Evolutionary conservation across 2,888 invertebrate species (phyloP).

Genomic region (Apotomis capreana): DNA sequence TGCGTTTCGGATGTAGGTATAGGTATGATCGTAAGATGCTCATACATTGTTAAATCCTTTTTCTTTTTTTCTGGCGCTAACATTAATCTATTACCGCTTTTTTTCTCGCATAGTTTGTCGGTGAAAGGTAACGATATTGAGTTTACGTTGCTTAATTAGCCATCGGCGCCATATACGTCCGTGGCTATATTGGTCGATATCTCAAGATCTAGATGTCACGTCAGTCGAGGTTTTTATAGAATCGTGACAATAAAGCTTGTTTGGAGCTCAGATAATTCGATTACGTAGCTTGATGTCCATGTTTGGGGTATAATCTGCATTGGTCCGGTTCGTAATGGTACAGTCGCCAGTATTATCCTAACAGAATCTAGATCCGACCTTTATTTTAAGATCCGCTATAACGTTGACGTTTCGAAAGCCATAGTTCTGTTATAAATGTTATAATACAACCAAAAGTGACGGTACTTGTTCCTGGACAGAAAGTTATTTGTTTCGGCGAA

Average conservation of each 20-base stretch:
- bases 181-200: constrained; percentile 70
- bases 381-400: not conserved
- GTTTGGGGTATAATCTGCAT: constrained; percentile 46
- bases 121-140: constrained; percentile 79
- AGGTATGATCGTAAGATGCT: constrained; percentile 17
- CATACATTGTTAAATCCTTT: constrained; percentile 49
- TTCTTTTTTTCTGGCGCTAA: constrained; percentile 70
- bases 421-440: no score
- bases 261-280: constrained; percentile 41
- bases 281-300: constrained; percentile 43
- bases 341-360: not conserved
- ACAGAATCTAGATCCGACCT: not conserved
- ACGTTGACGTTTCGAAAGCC: no score
- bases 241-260: constrained; percentile 48
- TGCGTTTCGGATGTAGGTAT: not conserved
- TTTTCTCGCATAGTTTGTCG: constrained; percentile 64
- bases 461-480: no score
- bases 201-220: constrained; percentile 65
- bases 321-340: constrained; percentile 54
- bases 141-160: constrained; percentile 80
- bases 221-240: constrained; percentile 50
- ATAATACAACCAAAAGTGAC: no score
- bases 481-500: no score
- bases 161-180: constrained; percentile 64
- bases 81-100: constrained; percentile 80